A percentile compares a stretch with the other conserved stretches of the same genome.
Conservation (phyloP, 2,888 invertebrate species). For the Pterobdella sp. region DNA sequence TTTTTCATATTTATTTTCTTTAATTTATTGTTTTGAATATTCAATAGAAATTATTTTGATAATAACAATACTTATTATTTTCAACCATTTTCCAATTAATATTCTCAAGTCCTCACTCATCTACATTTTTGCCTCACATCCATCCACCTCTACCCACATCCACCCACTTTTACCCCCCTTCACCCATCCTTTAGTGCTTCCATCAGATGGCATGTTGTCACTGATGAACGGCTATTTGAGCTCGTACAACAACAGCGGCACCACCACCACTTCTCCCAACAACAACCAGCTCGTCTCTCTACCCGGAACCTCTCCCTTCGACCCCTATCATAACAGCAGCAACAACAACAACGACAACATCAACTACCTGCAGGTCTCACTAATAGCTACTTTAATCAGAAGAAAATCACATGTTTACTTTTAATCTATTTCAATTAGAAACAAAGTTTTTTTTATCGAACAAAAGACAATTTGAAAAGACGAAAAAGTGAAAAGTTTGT, state of each 20-base stretch:
- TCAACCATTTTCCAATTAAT: neutral
- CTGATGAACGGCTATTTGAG: constrained; percentile 85
- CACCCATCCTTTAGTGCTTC: constrained; percentile 34
- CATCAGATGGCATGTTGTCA: constrained; percentile 52
- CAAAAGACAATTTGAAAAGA: neutral
- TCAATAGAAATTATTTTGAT: too few species aligned
- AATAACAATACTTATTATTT: too few species aligned
- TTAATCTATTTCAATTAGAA: neutral
- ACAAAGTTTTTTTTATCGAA: neutral
- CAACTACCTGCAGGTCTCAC: constrained; percentile 17
- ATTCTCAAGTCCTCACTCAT: neutral
- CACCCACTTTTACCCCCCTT: neutral
- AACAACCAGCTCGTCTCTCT: constrained; percentile 75
- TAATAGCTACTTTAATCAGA: neutral
- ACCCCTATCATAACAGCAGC: constrained; percentile 63
- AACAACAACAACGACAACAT: constrained; percentile 17
- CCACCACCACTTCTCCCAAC: constrained; percentile 57
- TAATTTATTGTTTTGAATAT: too few species aligned
- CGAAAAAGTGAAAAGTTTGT: too few species aligned
- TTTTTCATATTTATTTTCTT: too few species aligned
- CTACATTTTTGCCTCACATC: neutral
- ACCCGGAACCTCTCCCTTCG: constrained; percentile 69
- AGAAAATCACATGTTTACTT: too few species aligned
- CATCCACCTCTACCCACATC: neutral
- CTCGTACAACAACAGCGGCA: constrained; percentile 53